Base-by-base conservation (phyloP, 1,140 invertebrate genomes). In the Saccostrea cuccullata region DNA sequence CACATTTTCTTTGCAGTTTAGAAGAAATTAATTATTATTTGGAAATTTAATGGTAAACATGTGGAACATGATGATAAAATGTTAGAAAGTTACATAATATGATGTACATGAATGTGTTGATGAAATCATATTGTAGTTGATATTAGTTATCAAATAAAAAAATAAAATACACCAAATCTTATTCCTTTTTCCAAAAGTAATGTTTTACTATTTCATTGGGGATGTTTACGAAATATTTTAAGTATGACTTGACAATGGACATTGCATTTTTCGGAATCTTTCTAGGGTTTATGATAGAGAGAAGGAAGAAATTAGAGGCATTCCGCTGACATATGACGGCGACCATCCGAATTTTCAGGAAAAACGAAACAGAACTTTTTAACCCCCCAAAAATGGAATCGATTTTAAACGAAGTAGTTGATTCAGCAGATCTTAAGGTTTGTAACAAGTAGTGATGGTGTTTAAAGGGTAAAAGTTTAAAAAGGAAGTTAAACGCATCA, bases 351-450 rank as follows among this genome's bases (percentile, higher is more conserved):
- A 26, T 30, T 73, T 73, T 73, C 67, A 30, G 67, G 67, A 30
- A 73, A n/a, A 73, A 73, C 67, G 23, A 17, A 60, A 2, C 58
- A 15, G 1, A 60, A 17, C 13, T 17, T 60, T 60, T 60, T 13
- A 13, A 13, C 3, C 13, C 20, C 13, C 17, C 0, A 20, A 87
- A 55, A 26, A 87, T 87, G 86, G 86, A 87, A 30, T n/a, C 47
- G 47, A 87, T 87, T 58, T 47, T 87, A 23, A 87, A 84, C 17
- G 86, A 87, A 36, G 64, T 84, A 64, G 86, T 84, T 23, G 86
- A 87, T 55, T 58, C 86, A 40, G 82, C 67, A 58, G 86, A 87
- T 87, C 60, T 87, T 64, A 87, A 87, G 77, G 86, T 87, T 58
- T 36, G 11, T 36, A 6, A n/a, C 12, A 23, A 56, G 23, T 17